Base-by-base conservation (phyloP, 2,888 invertebrate species). In the Volucella bombylans region DNA sequence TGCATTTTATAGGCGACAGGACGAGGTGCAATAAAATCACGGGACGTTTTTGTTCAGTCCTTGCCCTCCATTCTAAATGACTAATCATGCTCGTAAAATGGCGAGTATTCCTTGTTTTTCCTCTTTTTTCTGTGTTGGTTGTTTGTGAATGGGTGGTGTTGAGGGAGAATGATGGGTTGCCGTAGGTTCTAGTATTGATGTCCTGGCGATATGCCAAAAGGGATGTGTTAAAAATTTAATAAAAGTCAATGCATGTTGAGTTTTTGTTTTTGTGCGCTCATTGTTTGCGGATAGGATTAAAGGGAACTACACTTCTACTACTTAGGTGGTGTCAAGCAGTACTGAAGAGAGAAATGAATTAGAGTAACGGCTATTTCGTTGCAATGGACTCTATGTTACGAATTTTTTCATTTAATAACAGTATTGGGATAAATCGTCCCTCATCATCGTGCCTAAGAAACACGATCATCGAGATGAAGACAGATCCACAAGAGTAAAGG, bases 21-120 rank as follows among this genome's bases (percentile, higher is more conserved):
- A 65, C 54, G 59, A 76, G 61, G 77, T 82, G 77, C 71, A 82
- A 77, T 82, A 62, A 82, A 82, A 82, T 64, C 38, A 67, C 55
- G 55, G 67, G 41, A 68, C 59, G 31, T n/a, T 67, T 45, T 72
- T 78, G 71, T 76, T 65, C 61, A 71, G 72, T 82, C 72, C 23
- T 67, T 77, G 72, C 78, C 72, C 23, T 67, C 72, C 65, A 49
- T 77, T 72, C 14, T 4, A 57, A 77, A 82, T 67, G 71, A 59
- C 71, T 65, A 82, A 76, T 71, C 81, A 71, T 61, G 68, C 6
- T 31, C 31, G 31, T 31, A 50, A 72, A 62, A 50, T 69, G 49
- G 43, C 23, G n/a, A 47, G 18, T 59, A 50, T 81, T 52, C 71
- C 15, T 64, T 38, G 41, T 31, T 45, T 54, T 65, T 71, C 52